Base-by-base conservation (phyloP, 2,888 invertebrate species). In the Idaea biselata region DNA sequence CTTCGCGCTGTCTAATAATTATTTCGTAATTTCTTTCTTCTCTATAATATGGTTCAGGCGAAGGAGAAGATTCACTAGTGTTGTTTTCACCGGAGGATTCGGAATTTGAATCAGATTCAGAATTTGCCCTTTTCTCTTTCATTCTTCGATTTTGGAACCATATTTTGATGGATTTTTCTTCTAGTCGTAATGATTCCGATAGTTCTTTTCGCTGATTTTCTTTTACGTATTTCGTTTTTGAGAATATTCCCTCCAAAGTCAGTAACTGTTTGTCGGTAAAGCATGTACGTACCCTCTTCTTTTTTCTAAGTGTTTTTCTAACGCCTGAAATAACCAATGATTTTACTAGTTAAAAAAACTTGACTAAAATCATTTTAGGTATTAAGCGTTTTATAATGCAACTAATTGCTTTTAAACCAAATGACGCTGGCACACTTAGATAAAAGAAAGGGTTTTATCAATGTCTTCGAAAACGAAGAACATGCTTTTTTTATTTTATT, bases 61-160 rank as follows among this genome's bases (percentile, higher is more conserved):
- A 16, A 33, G 16, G 16, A 1, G 16, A 6, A 14, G 17, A 58
- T 33, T 16, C 16, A 54, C 44, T 6, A 64, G 54, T 18, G 54
- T 33, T 54, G 65, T 63, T 71, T 63, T 83, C 82, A 44, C 67
- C 75, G 0, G 83, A 82, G 1, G 81, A 75, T 61, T 87, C 84
- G 31, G 25, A 25, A 63, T 80, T 81, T 2, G 82, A 83, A 63
- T 86, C 87, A 0, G 80, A 82, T 25, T 25, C 25, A 0, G 75
- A 83, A 69, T 94, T 25, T 25, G 25, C 94, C 73, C 93, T 95
- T 76, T 95, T 96, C 71, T 90, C 91, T 67, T 95, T 95, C 96
- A 97, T 97, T 25, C 97, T 89, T 25, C 96, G 91, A 77, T 97
- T 97, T 78, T 97, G 97, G 80, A 97, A 97, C 97, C 97, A 97